Evolutionary conservation across 2,888 invertebrate genomes (phyloP), one percentile per base, ranked within the genome.

Genomic region (Teleogryllus oceanicus): DNA sequence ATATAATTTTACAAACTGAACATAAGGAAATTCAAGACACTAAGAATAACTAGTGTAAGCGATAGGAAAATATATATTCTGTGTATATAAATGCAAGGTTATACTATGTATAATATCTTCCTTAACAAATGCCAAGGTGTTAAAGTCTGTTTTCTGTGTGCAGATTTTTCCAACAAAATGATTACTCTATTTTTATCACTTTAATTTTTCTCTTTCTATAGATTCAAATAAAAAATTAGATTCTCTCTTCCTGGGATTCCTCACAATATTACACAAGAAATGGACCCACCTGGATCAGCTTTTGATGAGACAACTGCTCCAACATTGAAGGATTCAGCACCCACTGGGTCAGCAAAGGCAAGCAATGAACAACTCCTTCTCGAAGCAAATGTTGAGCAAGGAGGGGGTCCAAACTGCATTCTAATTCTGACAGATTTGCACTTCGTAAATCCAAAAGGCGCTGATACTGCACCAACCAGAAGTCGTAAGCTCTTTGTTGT

Each of bases 401-500:
- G 78, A 88, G 85, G 21, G 93, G 93, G 85, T 94, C 92, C 76
- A 94, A 88, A 83, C 89, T 88, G 82, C 89, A 90, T 82, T 91
- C 90, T 79, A 91, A 88, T 84, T 91, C 90, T 50, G 92, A 87
- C 82, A 93, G 87, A 78, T 90, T 90, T 84, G 89, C 90, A 49
- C 96, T 95, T 83, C 93, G 91, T 50, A 91, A 91, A 85, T 96
- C 94, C 85, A 96, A 89, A 76, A 96, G 87, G 83, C 92, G 91
- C 86, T 96, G 96, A 86, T 95, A 96, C 86, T 96, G 96, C 84
- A 91, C 89, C 82, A 94, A 87, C 94, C 94, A 94, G 86, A 93
- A 94, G 85, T 84, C 84, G 21, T 82, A 85, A 84, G 84, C 86
- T 86, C 81, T 20, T 16, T 24, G 76, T 84, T 83, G 85, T 86